These are phyloP conservation scores for Rhyacophila evoluta DNA, from an alignment of 2,888 invertebrate species.

Conservation along the genomic window DNA sequence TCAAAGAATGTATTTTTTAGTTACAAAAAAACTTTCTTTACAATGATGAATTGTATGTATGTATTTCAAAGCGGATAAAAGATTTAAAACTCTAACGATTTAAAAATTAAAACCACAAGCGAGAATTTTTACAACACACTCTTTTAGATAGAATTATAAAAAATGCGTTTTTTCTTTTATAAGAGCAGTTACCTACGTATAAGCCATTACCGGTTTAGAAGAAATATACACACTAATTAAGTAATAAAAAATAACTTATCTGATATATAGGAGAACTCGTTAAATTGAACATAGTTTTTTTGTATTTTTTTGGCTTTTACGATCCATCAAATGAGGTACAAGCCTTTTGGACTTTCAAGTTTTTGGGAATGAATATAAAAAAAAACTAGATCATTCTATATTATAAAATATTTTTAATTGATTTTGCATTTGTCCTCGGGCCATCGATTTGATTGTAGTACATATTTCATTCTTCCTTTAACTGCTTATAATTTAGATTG, in stretches of 20 bases:
- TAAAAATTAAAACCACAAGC: not conserved
- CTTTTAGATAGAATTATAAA: conserved; percentile 4
- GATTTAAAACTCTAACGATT: not conserved
- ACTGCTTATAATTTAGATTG: not conserved
- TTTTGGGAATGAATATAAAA: conserved; percentile 18
- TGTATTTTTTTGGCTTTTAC: conserved; percentile 1
- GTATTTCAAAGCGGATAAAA: not conserved
- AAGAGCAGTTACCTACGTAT: conserved; percentile 3
- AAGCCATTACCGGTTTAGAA: conserved; percentile 14
- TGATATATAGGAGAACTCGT: conserved; percentile 24
- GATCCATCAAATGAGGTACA: conserved; percentile 19
- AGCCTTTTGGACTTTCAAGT: not conserved
- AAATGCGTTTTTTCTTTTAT: conserved; percentile 6
- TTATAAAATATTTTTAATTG: conserved; percentile 18
- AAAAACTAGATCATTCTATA: conserved; percentile 13
- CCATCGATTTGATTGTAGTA: not conserved
- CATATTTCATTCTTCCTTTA: conserved; percentile 1
- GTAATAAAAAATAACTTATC: conserved; percentile 22
- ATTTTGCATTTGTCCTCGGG: conserved; percentile 2
- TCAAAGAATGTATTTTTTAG: too few relatives aligned
- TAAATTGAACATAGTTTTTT: conserved; percentile 19
- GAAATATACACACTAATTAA: conserved; percentile 24
- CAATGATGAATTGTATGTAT: not conserved
- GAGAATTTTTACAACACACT: conserved; percentile 16
- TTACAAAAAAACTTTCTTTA: too few relatives aligned